phyloP scores from a whole-genome alignment of 2,113 vertebrate species.

The Variabilichromis moorii region DNA sequence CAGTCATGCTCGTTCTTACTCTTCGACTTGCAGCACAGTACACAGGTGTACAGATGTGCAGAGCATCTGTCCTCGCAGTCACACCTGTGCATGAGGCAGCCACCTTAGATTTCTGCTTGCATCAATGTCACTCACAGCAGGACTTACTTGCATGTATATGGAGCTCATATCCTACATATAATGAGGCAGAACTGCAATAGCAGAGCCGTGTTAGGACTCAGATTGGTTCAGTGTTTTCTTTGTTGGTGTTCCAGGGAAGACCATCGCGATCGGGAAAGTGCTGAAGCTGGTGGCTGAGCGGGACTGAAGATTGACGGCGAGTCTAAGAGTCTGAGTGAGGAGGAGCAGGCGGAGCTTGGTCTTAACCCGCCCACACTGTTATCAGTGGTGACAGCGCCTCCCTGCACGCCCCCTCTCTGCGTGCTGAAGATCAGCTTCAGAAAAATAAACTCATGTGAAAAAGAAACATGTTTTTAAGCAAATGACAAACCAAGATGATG shows the following conservation, averaged over 20 bases:
- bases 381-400: constrained; percentile 35
- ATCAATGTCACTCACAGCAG: neutral
- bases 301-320: constrained; percentile 77
- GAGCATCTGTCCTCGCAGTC: neutral
- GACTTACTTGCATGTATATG: neutral
- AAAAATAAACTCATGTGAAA: constrained; percentile 45
- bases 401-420: constrained; percentile 75
- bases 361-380: constrained; percentile 9
- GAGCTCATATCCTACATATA: neutral
- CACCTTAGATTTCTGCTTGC: neutral
- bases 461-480: constrained; percentile 67
- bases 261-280: constrained; percentile 98
- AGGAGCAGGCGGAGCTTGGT: constrained; percentile 37
- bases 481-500: constrained; percentile 67
- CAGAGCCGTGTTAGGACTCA: neutral
- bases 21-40: neutral
- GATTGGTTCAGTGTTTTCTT: neutral
- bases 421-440: constrained; percentile 68
- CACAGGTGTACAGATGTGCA: neutral
- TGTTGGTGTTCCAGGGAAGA: constrained; percentile 81
- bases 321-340: neutral
- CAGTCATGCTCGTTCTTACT: neutral
- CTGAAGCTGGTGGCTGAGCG: constrained; percentile 98
- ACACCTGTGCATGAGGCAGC: neutral
- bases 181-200: neutral